Evolutionary conservation across 2,113 vertebrate genomes (phyloP).

Genomic region (Chaetura pelagica): DNA sequence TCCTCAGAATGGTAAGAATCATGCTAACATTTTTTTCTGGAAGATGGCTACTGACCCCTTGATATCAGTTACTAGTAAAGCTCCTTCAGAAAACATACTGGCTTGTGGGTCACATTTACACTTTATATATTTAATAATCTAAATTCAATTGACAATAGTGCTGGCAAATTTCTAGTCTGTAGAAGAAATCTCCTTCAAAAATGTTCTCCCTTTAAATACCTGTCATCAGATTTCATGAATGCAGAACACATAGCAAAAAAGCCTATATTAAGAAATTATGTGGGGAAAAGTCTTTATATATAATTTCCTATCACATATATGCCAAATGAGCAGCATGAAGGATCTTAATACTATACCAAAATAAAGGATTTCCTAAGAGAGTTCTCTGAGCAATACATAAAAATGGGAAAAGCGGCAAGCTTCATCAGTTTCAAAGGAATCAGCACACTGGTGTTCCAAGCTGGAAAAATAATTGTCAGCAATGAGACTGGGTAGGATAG

Average conservation of each 20-base stretch:
- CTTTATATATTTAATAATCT: background rate
- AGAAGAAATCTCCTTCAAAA: background rate
- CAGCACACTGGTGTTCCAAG: background rate
- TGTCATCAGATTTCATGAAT: background rate
- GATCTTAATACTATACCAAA: background rate
- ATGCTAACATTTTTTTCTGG: background rate
- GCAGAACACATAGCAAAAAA: background rate
- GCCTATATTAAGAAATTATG: background rate
- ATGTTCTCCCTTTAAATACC: background rate
- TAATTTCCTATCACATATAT: background rate
- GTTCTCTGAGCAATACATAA: background rate
- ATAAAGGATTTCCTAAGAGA: conserved; percentile 8
- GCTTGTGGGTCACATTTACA: background rate
- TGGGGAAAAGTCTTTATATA: background rate
- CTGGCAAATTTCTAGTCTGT: background rate
- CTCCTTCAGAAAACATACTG: background rate
- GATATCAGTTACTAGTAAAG: background rate
- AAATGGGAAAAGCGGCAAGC: conserved; percentile 2
- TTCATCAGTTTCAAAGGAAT: conserved; percentile 7
- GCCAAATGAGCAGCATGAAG: background rate
- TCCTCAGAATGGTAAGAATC: background rate
- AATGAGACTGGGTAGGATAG: background rate
- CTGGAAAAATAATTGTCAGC: conserved; percentile 14
- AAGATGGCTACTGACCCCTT: background rate
- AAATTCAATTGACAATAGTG: background rate